Conservation (phyloP, 2,113 vertebrate genomes). For the Psettodes erumei region DNA sequence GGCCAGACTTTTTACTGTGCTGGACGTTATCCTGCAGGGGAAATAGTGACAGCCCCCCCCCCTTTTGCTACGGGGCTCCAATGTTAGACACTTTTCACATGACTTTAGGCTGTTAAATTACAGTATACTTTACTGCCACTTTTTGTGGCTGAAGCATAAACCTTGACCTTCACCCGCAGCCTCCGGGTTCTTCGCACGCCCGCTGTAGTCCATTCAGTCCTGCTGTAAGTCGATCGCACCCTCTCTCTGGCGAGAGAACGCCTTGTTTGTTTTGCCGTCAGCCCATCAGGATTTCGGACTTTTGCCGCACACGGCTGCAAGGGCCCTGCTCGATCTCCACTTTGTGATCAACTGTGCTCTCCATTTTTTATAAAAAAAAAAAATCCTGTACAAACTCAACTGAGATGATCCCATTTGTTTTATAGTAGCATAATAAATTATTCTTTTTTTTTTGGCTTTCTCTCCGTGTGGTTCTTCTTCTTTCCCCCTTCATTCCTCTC, state of each 20-base stretch:
- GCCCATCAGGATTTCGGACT: background rate
- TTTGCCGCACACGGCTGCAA: background rate
- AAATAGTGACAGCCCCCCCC: constrained; percentile 22
- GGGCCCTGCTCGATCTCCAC: constrained; percentile 3
- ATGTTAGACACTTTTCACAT: background rate
- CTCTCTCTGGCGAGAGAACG: background rate
- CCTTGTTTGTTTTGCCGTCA: constrained; percentile 4
- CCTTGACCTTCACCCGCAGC: background rate
- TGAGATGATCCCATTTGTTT: background rate
- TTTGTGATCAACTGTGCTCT: background rate
- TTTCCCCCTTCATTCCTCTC: background rate
- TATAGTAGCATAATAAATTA: no score
- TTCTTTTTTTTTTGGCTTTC: background rate
- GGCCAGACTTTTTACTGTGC: constrained; percentile 56
- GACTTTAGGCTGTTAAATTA: no score
- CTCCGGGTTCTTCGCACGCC: background rate
- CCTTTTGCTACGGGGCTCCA: background rate
- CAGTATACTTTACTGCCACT: no score
- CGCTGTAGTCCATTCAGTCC: background rate
- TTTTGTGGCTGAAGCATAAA: no score
- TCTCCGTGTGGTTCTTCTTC: background rate
- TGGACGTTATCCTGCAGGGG: constrained; percentile 32
- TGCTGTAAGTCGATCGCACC: background rate
- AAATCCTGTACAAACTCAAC: background rate
- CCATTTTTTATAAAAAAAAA: background rate